Percentiles rank a stretch among this genome's conserved stretches.
phyloP scores from a whole-genome alignment of 2,797 vertebrate species.

The Ibycter americanus region DNA sequence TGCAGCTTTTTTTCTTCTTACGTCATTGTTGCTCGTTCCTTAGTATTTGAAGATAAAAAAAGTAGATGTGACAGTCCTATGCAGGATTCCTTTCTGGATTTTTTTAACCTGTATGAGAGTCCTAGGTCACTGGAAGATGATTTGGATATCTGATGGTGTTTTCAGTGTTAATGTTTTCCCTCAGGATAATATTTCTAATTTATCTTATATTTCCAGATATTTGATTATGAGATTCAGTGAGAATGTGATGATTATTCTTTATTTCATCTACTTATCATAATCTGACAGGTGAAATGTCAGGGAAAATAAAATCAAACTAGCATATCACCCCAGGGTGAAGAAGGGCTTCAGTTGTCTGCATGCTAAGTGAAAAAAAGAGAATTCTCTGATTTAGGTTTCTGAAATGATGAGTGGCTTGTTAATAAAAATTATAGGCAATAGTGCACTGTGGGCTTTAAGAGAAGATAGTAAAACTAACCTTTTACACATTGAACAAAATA shows the following conservation, averaged over 20 bases:
- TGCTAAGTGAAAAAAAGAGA: background rate
- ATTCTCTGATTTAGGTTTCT: conserved; percentile 2
- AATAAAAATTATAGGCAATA: conserved; percentile 6
- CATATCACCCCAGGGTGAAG: conserved; percentile 25
- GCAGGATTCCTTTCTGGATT: background rate
- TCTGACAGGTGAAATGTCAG: conserved; percentile 70
- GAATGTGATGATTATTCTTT: conserved; percentile 60
- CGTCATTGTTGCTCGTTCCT: background rate
- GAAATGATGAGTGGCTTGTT: background rate
- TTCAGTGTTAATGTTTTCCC: conserved; percentile 20
- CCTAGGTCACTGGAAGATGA: background rate
- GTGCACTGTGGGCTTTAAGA: background rate
- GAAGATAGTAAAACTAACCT: background rate
- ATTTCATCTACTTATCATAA: conserved; percentile 65
- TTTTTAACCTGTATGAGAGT: background rate
- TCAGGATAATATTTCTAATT: conserved; percentile 34
- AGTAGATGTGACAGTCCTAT: background rate
- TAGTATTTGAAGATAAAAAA: background rate
- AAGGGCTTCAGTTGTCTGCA: conserved; percentile 7
- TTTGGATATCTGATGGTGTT: background rate
- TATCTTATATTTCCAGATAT: conserved; percentile 55
- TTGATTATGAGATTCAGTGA: conserved; percentile 57
- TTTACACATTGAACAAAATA: background rate
- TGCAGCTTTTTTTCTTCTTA: background rate
- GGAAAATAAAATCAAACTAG: conserved; percentile 66